A percentile compares a stretch with the other conserved stretches of the same genome.
These are phyloP conservation scores for Tychaedon coryphoeus DNA, from an alignment of 2,113 vertebrate species.

Conservation along the genomic window DNA sequence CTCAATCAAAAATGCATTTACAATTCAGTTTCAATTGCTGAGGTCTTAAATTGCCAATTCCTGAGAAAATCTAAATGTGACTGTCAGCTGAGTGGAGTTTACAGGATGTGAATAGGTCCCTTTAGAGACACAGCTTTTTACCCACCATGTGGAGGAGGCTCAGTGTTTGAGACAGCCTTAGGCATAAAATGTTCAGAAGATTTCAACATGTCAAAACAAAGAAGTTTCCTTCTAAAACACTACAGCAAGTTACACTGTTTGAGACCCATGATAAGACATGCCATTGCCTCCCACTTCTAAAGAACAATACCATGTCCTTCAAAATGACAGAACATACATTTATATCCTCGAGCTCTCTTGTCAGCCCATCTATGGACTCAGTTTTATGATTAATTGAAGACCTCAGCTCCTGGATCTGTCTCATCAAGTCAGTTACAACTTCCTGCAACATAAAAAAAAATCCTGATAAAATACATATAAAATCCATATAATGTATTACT, in stretches of 20 bases:
- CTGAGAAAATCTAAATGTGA: constrained; percentile 14
- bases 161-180: constrained; percentile 28
- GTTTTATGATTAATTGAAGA: constrained; percentile 79
- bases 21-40: neutral
- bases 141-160: neutral
- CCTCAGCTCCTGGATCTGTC: constrained; percentile 87
- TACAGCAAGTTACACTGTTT: neutral
- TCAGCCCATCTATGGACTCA: constrained; percentile 77
- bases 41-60: neutral
- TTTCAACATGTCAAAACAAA: constrained; percentile 37
- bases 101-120: constrained; percentile 7
- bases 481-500: neutral
- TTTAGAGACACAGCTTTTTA: constrained; percentile 16
- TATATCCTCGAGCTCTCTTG: constrained; percentile 84
- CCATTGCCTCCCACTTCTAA: neutral
- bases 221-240: neutral
- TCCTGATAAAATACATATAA: neutral
- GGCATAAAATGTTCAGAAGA: constrained; percentile 38
- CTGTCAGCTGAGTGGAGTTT: constrained; percentile 7
- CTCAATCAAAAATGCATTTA: neutral
- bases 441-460: constrained; percentile 72
- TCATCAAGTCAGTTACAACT: constrained; percentile 86
- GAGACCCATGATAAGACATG: neutral
- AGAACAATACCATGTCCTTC: neutral
- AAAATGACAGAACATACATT: constrained; percentile 75